Evolutionary conservation across 2,888 invertebrate species (phyloP), one percentile per base, ranked within the genome.

Genomic region (Tinea semifulvella): DNA sequence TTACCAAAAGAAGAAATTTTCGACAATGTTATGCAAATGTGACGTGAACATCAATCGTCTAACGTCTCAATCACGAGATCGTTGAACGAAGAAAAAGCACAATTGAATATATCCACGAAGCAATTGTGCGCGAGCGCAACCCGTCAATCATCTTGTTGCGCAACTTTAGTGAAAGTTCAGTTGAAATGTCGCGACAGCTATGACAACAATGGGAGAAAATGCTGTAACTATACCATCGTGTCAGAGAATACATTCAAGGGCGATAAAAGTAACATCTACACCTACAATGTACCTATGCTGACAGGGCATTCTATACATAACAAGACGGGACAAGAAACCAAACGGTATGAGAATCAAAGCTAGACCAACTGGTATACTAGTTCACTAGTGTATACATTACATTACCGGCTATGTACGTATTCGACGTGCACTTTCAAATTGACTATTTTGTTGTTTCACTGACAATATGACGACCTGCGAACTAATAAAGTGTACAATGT

Each of bases 131-230:
- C 60, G 58, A 61, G 58, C 61, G 55, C 58, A 58, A 58, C 60
- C 59, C 68, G 71, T 75, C 77, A 74, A 73, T 76, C 74, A 74
- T 57, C 48, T 10, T 48, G 53, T 76, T 73, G 57, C 66, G 65
- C 65, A 45, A 45, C 31, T 11, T 40, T 40, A 22, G 40, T 22
- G 40, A 40, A 40, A 40, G 40, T 40, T 40, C 17, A 14, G 11
- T 40, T 11, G 8, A 20, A 40, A 40, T 40, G 40, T 19, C 19
- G 40, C 40, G 22, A 22, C 40, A 40, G 22, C 22, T 22, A 10
- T 17, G n/a, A 19, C 18, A 40, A 36, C 36, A 36, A 36, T 36
- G 36, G 18, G 7, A 36, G 18, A 36, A 36, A 36, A 10, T n/a
- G 18, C 35, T 14, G 14, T 2, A 3, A 35, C 36, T 36, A 18